These are phyloP conservation scores for Rhabdornis inornatus DNA, from an alignment of 2,113 vertebrate species.

Conservation along the genomic window DNA sequence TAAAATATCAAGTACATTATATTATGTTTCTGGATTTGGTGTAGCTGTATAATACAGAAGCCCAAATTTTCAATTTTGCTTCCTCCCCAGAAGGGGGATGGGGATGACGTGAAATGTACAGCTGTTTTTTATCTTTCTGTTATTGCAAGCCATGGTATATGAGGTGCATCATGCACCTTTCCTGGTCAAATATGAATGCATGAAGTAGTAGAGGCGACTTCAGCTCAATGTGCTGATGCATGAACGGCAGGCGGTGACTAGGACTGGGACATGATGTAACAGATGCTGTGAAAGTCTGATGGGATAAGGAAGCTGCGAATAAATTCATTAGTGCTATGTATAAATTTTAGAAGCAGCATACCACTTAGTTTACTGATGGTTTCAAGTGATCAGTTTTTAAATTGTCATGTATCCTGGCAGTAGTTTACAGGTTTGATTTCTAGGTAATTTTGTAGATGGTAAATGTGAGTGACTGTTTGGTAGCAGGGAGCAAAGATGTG, in stretches of 20 bases:
- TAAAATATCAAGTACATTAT: slow-evolving; percentile 2
- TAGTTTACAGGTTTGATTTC: slow-evolving; percentile 9
- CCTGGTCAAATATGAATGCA: neutral
- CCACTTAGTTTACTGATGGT: neutral
- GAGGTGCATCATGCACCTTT: neutral
- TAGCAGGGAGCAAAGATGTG: neutral
- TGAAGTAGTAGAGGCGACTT: neutral
- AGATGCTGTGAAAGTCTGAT: neutral
- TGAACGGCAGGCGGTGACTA: neutral
- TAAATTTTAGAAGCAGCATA: neutral
- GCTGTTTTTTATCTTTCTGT: neutral
- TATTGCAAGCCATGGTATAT: neutral
- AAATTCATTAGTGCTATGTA: neutral
- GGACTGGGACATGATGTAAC: neutral
- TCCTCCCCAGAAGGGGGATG: neutral
- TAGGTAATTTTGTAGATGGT: neutral
- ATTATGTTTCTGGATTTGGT: neutral
- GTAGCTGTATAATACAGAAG: neutral
- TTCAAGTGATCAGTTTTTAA: neutral
- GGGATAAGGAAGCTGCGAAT: neutral
- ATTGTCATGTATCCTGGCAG: neutral
- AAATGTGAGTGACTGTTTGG: neutral
- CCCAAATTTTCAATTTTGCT: neutral
- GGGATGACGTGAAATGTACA: neutral
- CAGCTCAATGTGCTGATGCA: neutral